phyloP scores from a whole-genome alignment of 2,113 vertebrate genomes.

The Agapornis roseicollis region DNA sequence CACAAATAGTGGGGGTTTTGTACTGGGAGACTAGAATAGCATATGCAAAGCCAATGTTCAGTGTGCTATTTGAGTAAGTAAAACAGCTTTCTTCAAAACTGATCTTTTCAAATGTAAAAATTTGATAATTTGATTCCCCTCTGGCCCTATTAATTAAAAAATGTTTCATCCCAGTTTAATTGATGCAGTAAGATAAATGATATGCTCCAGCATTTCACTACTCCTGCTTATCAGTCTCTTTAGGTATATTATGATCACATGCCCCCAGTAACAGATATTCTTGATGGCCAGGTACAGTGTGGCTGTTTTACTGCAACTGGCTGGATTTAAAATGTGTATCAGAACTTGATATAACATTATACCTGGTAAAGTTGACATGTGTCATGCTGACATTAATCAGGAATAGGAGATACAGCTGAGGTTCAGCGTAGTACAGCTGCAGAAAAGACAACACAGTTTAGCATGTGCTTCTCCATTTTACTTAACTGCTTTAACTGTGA shows the following conservation, averaged over 20 bases:
- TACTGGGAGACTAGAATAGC: neutral
- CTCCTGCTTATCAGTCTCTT: neutral
- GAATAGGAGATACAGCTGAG: neutral
- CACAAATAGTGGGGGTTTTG: neutral
- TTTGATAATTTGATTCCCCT: fast-evolving
- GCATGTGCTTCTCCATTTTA: neutral
- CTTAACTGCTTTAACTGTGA: neutral
- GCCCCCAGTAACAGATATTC: neutral
- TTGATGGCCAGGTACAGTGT: neutral
- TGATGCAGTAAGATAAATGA: neutral
- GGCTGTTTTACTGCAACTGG: neutral
- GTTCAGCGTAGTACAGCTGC: neutral
- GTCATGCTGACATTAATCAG: neutral
- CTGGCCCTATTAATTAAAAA: neutral
- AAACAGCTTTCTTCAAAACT: neutral
- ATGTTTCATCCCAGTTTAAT: neutral
- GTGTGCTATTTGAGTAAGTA: neutral
- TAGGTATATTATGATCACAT: neutral
- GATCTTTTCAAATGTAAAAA: neutral
- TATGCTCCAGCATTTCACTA: neutral
- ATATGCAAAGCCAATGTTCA: neutral
- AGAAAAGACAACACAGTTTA: neutral
- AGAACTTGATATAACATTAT: neutral
- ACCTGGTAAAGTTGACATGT: neutral
- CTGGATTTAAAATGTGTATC: neutral